phyloP scores from a whole-genome alignment of 2,113 vertebrate genomes.

The cat (Felis catus) region DNA sequence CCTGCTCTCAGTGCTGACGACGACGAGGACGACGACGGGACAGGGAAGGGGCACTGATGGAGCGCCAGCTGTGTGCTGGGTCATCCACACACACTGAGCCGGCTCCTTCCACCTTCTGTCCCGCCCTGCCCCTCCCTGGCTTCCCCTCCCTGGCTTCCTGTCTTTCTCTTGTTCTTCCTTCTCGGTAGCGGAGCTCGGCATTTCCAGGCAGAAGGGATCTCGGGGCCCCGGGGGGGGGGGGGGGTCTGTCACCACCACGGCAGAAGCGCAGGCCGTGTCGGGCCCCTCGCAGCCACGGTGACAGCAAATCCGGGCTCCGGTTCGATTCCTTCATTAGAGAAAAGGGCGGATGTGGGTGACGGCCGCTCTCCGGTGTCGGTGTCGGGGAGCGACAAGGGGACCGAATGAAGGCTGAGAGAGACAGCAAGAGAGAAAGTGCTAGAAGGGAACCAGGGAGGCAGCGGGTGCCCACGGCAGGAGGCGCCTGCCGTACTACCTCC shows the following conservation, averaged over 20 bases:
- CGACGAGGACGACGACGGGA: too few species aligned
- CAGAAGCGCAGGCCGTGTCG: accelerated
- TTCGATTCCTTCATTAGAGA: not conserved
- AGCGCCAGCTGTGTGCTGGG: not conserved
- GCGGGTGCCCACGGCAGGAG: not conserved
- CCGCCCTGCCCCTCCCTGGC: accelerated
- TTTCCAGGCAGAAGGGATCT: not conserved
- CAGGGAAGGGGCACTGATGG: not conserved
- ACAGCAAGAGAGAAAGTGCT: not conserved
- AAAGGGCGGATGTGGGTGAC: not conserved
- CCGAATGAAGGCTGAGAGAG: not conserved
- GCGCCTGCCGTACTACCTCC: not conserved
- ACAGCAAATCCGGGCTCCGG: not conserved
- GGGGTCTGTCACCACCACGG: accelerated
- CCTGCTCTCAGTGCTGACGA: not conserved
- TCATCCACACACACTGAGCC: accelerated
- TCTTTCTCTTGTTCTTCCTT: not conserved
- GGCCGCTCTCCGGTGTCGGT: not conserved
- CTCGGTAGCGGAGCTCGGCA: not conserved
- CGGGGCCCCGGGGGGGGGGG: too few species aligned
- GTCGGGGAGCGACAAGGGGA: accelerated
- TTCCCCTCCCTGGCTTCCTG: not conserved
- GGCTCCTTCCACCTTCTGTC: not conserved
- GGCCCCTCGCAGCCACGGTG: accelerated
- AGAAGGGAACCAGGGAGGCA: not conserved